Conservation (phyloP, 1,140 invertebrate species). For the Penaeus vannamei region DNA sequence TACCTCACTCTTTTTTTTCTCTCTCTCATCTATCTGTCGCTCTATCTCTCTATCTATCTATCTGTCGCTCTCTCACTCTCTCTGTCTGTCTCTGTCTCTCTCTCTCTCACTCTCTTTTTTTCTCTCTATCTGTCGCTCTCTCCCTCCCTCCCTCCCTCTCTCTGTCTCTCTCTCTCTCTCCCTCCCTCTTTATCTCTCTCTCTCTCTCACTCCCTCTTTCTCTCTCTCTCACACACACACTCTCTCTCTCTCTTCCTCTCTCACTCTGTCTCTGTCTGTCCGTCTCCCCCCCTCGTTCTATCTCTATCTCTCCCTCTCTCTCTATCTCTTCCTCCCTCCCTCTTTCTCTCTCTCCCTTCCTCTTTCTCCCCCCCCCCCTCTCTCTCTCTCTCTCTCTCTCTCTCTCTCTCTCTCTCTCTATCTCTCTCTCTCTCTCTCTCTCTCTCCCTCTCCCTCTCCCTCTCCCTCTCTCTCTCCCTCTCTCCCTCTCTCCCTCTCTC, state of each 20-base stretch:
- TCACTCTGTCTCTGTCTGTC: constrained; percentile 4
- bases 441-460: no score
- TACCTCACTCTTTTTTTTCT: background rate
- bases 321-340: background rate
- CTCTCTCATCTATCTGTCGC: background rate
- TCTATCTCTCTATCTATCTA: background rate
- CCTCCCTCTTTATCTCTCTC: background rate
- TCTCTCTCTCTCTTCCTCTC: constrained; percentile 26
- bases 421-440: constrained; percentile 31
- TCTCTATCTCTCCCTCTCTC: constrained; percentile 33
- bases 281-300: constrained; percentile 6
- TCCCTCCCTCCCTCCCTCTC: background rate
- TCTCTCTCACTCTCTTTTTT: no score
- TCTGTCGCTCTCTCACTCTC: no score
- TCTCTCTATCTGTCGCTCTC: no score
- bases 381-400: background rate
- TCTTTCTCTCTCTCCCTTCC: background rate
- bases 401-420: constrained; percentile 27
- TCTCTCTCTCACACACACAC: no score
- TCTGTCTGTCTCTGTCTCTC: no score
- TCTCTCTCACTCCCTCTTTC: background rate
- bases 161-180: background rate
- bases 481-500: constrained; percentile 30
- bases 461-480: constrained; percentile 36
- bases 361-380: no score